Conservation (phyloP, 2,888 invertebrate genomes). For the Allygus modestus region DNA sequence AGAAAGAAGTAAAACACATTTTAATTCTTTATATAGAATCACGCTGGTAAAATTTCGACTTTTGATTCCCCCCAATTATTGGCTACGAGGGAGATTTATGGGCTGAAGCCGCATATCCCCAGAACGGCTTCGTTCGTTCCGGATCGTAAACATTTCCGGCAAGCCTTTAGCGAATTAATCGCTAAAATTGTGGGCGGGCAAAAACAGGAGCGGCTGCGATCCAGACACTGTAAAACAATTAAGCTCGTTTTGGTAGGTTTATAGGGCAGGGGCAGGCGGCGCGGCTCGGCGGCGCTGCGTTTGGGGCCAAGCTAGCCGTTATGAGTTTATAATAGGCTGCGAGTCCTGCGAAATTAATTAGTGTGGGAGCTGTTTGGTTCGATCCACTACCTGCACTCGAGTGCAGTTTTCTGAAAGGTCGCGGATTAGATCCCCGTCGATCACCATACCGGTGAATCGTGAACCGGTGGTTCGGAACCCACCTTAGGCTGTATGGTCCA, state of each 20-base stretch:
- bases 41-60: too few relatives aligned
- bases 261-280: background rate
- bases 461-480: too few relatives aligned
- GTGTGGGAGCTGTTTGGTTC: background rate
- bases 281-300: background rate
- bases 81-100: background rate
- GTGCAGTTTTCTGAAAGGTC: too few relatives aligned
- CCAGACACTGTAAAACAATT: background rate
- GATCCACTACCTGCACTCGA: too few relatives aligned
- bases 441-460: too few relatives aligned
- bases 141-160: background rate
- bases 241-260: background rate
- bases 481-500: too few relatives aligned
- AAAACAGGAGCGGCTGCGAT: conserved; percentile 16
- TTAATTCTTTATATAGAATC: too few relatives aligned
- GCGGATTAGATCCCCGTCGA: too few relatives aligned
- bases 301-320: too few relatives aligned
- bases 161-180: conserved; percentile 16
- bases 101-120: background rate
- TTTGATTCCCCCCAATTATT: too few relatives aligned
- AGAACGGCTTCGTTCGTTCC: background rate
- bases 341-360: background rate
- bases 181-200: conserved; percentile 11
- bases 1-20: too few relatives aligned
- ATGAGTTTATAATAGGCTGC: background rate